Evolutionary conservation across 2,888 invertebrate genomes (phyloP).

Genomic region (Platerodrilus igneus): DNA sequence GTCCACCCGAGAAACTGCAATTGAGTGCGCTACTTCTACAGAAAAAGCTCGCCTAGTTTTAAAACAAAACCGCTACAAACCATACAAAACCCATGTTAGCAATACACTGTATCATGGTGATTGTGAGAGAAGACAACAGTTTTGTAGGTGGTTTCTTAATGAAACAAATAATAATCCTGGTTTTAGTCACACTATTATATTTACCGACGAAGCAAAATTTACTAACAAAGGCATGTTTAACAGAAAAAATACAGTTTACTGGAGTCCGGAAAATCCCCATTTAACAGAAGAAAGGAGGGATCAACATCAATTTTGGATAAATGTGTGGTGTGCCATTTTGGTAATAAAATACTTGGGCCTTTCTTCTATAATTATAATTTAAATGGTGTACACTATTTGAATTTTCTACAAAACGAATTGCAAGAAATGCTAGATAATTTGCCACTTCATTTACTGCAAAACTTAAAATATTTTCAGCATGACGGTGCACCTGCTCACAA

Average conservation of each 20-base stretch:
- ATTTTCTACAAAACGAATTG: background rate
- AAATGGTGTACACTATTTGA: background rate
- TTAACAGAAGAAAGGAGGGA: constrained; percentile 1
- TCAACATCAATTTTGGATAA: constrained; percentile 2
- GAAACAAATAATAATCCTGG: background rate
- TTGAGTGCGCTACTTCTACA: background rate
- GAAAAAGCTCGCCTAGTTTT: constrained; percentile 2
- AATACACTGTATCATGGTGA: background rate
- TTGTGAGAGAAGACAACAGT: constrained; percentile 1
- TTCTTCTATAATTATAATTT: constrained; percentile 1
- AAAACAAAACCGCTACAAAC: background rate
- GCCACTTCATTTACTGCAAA: too few relatives aligned
- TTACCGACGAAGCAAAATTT: constrained; percentile 4
- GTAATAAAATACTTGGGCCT: background rate
- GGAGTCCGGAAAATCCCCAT: constrained; percentile 1
- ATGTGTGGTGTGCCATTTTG: constrained; percentile 1
- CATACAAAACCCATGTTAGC: too few relatives aligned
- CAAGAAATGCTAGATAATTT: background rate
- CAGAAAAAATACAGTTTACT: background rate
- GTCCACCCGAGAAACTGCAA: background rate
- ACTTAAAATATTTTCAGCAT: too few relatives aligned
- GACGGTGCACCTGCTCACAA: too few relatives aligned
- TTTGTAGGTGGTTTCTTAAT: background rate
- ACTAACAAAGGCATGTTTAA: constrained; percentile 1
- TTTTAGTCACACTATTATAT: background rate